Base-by-base conservation (phyloP, 2,113 vertebrate genomes). In the Indri indri region DNA sequence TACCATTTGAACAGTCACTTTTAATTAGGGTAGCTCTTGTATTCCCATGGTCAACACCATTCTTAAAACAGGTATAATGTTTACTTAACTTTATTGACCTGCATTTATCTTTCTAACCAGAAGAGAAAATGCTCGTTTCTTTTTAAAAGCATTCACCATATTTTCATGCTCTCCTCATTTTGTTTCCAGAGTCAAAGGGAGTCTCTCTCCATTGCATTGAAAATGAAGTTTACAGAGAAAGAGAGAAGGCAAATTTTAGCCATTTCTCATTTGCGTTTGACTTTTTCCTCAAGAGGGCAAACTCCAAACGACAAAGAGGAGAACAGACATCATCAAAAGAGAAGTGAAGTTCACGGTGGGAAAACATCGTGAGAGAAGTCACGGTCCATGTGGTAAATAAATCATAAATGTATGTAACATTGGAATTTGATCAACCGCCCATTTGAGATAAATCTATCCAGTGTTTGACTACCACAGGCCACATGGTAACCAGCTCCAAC, bases 31-130 rank as follows among this genome's bases (percentile, higher is more conserved):
- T 16, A 54, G 27, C 12, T 42, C 50, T 30, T 65, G 3, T 27
- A 52, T 57, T 32, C 65, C 27, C n/a, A 3, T 1, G 34, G 76
- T 65, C 68, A 94, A 77, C 34, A 40, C 22, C 73, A 40, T 6
- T 45, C 45, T 83, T 86, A 86, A 92, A 79, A 90, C 25, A 82
- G 73, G 82, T 32, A 70, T 54, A 74, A 86, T n/a, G 50, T 90
- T 68, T n/a, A 92, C 59, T 91, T 87, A 82, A 84, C 52, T 74
- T 80, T 45, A 90, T 20, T 93, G 73, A 68, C 83, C 70, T 77
- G 54, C 65, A 80, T 87, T 92, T 87, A 74, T 92, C 94, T 90
- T 82, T 63, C 30, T 71, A 74, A 82, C 70, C 77, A 95, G 90
- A 88, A 71, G 6, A 50, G 50, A 91, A 94, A 81, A 47, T 17